Evolutionary conservation across 2,113 vertebrate species (phyloP), one percentile per base, ranked within the genome.

Genomic region (Harpagus bidentatus): DNA sequence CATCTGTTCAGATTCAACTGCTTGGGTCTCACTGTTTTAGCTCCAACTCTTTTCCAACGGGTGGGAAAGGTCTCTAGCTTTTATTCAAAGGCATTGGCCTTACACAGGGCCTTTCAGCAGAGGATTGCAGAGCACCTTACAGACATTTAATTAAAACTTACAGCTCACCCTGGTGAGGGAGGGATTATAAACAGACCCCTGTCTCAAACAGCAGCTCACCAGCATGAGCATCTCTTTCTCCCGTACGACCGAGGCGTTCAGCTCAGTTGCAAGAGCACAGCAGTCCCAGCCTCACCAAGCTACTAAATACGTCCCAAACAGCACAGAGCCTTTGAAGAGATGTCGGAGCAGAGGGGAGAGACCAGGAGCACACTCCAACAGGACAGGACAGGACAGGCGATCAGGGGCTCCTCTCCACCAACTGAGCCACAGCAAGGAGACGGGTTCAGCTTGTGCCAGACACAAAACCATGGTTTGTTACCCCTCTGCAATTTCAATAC

Each of bases 221-320:
- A 89, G 77, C 93, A 91, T 87, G 82, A 82, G 69, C 86, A 29
- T n/a, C 93, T 71, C 88, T 31, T 89, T 72, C 93, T 91, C 47
- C n/a, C 0, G 0, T 6, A 9, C 0, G 4, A 69, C 31, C 0
- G 1, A 38, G 32, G 85, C 0, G 0, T 1, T 59, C 1, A 0
- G 61, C 79, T 88, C 88, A 40, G 18, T 1, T 20, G 63, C 43
- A 40, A 34, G 36, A 53, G 47, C 1, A 1, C 61, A 63, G 83
- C 80, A 73, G 69, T 1, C n/a, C 25, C 48, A 48, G 76, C 82
- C 22, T 31, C 82, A 14, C 11, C 0, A 0, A 82, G 90, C 61
- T 56, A 26, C 53, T 47, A 15, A 42, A 80, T 1, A 28, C 11
- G 2, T 14, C 76, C 67, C 77, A 18, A 40, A 69, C 38, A 70